Evolutionary conservation across 2,797 vertebrate species (phyloP).

Genomic region (Coranthus polyacanthus): DNA sequence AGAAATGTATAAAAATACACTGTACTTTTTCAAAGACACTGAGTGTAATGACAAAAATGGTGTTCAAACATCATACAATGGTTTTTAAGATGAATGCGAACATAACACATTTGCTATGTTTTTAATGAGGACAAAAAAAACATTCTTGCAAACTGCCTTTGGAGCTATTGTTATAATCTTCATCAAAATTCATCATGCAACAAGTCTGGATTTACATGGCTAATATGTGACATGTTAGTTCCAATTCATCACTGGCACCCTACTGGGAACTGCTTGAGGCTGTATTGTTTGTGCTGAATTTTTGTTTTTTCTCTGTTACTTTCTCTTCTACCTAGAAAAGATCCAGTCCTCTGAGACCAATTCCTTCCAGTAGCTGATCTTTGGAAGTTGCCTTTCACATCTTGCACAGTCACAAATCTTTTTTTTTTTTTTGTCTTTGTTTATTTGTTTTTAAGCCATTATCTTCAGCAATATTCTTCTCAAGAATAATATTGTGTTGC

Average conservation of each 20-base stretch:
- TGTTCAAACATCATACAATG: too few species aligned
- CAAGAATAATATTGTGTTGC: too few species aligned
- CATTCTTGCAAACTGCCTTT: neutral
- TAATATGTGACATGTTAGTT: conserved; percentile 25
- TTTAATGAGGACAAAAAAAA: neutral
- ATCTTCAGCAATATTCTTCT: too few species aligned
- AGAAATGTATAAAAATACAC: too few species aligned
- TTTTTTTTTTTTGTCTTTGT: neutral
- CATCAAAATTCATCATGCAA: conserved; percentile 4
- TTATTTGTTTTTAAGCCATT: too few species aligned
- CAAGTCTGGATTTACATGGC: conserved; percentile 20
- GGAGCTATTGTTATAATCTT: neutral
- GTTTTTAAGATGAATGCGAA: too few species aligned
- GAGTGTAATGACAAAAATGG: too few species aligned
- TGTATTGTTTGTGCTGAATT: conserved; percentile 19
- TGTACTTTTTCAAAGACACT: too few species aligned
- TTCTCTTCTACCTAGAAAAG: conserved; percentile 10
- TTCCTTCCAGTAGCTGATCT: conserved; percentile 15
- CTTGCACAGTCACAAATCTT: neutral
- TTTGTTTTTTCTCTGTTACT: conserved; percentile 13
- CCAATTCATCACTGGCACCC: conserved; percentile 31
- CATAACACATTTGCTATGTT: too few species aligned
- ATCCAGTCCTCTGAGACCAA: conserved; percentile 13
- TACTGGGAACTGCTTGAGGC: conserved; percentile 20
- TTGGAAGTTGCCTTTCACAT: conserved; percentile 25